Evolutionary conservation across 2,113 vertebrate genomes (phyloP).

Genomic region (Notiomystis cincta): DNA sequence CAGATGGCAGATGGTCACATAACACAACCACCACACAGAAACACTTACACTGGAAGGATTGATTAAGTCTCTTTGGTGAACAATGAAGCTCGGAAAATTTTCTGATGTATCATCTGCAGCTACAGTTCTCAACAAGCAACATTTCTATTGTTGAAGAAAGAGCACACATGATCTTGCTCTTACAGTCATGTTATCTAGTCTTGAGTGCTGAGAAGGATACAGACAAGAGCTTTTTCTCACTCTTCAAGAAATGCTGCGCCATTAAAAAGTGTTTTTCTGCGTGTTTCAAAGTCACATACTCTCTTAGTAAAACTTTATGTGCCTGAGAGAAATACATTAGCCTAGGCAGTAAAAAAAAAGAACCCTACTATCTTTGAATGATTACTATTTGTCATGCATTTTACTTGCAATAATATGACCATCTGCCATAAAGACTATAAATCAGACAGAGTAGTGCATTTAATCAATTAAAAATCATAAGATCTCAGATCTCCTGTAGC

Average conservation of each 20-base stretch:
- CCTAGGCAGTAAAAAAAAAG: not conserved
- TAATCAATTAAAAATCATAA: not conserved
- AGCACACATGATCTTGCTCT: not conserved
- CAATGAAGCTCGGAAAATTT: not conserved
- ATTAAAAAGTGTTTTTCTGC: not conserved
- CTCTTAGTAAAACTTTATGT: not conserved
- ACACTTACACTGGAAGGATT: constrained; percentile 33
- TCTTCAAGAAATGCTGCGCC: constrained; percentile 1
- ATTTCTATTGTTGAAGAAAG: not conserved
- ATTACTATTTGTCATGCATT: not conserved
- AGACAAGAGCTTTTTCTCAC: not conserved
- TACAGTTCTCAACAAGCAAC: not conserved
- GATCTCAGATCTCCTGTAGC: not conserved
- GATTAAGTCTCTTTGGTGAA: constrained; percentile 1
- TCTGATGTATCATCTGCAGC: constrained; percentile 29
- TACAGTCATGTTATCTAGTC: not conserved
- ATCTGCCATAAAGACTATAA: not conserved
- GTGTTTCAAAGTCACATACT: not conserved
- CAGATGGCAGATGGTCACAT: constrained; percentile 41
- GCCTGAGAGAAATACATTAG: not conserved
- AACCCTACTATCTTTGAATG: not conserved
- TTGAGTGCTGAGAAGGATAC: not conserved
- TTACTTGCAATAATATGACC: not conserved
- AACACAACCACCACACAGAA: constrained; percentile 40
- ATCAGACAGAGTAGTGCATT: not conserved